Conservation (phyloP, 1,140 invertebrate species). For the Leptinotarsa texana region DNA sequence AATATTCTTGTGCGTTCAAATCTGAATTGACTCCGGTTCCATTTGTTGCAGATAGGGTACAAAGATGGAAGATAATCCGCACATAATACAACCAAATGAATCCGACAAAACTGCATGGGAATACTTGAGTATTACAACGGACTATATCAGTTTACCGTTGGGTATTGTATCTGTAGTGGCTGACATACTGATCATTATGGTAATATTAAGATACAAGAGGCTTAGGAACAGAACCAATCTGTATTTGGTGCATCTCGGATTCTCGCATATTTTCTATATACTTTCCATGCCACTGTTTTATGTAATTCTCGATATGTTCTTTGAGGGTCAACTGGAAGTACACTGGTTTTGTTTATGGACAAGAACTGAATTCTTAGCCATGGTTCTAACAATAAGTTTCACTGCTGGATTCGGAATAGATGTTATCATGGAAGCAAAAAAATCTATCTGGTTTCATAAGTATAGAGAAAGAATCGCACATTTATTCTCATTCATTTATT, state of each 20-base stretch:
- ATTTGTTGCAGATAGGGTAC: background rate
- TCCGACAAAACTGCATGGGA: constrained; percentile 6
- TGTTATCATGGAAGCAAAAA: background rate
- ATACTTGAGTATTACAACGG: constrained; percentile 6
- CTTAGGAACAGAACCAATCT: constrained; percentile 34
- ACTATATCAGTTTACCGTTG: constrained; percentile 30
- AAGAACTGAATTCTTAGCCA: constrained; percentile 31
- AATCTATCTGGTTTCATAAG: constrained; percentile 13
- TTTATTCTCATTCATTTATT: constrained; percentile 22
- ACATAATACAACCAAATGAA: constrained; percentile 14
- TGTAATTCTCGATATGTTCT: constrained; percentile 31
- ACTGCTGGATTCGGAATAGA: constrained; percentile 28
- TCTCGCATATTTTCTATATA: constrained; percentile 31
- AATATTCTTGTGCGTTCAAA: too few species aligned
- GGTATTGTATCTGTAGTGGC: constrained; percentile 24
- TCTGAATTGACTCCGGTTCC: too few species aligned
- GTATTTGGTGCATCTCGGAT: constrained; percentile 34
- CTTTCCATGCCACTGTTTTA: constrained; percentile 20
- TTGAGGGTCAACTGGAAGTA: constrained; percentile 13
- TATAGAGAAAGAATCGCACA: constrained; percentile 5
- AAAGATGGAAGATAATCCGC: constrained; percentile 14
- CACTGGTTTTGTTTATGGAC: constrained; percentile 32
- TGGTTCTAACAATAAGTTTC: constrained; percentile 28
- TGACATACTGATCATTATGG: constrained; percentile 30
- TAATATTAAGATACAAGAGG: constrained; percentile 34